These are phyloP conservation scores for Pristionchus maxplancki DNA, from an alignment of 2,888 invertebrate genomes.

Conservation along the genomic window DNA sequence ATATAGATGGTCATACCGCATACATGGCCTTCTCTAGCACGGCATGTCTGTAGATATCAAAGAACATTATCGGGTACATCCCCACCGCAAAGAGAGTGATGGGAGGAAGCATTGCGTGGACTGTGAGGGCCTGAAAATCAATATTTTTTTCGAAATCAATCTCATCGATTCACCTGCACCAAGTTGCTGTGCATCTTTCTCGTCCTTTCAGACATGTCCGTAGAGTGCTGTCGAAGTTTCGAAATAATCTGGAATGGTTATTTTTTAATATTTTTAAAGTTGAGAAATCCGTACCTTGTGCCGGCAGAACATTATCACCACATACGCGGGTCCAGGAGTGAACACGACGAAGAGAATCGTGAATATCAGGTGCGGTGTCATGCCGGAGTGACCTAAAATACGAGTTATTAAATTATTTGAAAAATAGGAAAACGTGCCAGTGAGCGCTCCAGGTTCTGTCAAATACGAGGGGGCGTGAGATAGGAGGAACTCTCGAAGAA, in stretches of 20 bases:
- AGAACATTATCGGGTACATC: background rate
- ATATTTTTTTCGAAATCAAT: background rate
- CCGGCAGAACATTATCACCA: background rate
- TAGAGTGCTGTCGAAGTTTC: background rate
- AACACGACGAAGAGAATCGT: background rate
- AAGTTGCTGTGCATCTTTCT: background rate
- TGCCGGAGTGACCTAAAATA: background rate
- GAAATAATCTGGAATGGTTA: background rate
- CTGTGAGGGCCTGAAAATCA: background rate
- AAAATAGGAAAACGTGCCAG: background rate
- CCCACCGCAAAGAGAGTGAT: background rate
- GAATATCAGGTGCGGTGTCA: background rate
- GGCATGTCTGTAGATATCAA: background rate
- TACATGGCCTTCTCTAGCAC: background rate
- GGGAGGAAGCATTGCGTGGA: constrained; percentile 6
- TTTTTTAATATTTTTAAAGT: background rate
- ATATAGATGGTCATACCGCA: background rate
- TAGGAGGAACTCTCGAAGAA: background rate
- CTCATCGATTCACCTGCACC: background rate
- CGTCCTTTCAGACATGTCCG: background rate
- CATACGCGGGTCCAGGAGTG: background rate
- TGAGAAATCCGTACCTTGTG: background rate
- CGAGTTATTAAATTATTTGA: too few relatives aligned
- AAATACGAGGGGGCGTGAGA: background rate
- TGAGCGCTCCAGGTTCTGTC: background rate